These are phyloP conservation scores for Catagonus wagneri DNA, from an alignment of 2,113 vertebrate species.

Conservation along the genomic window DNA sequence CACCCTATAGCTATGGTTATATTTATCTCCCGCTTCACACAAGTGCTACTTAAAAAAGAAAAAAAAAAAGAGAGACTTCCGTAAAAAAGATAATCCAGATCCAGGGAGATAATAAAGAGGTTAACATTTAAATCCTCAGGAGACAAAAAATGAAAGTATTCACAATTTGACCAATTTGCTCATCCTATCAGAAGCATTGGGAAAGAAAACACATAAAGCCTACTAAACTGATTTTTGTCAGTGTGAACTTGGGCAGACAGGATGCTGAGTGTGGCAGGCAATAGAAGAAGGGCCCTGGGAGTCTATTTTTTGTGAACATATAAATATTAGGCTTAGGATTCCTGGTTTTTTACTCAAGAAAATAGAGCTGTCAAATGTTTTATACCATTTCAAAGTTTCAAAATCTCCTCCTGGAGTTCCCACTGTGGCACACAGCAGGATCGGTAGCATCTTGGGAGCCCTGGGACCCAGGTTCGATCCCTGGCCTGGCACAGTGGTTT, in stretches of 20 bases:
- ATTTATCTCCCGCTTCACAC: neutral
- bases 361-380: neutral
- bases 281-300: neutral
- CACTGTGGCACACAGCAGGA: too few relatives aligned
- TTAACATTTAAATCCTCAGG: slow-evolving; percentile 29
- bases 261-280: neutral
- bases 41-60: neutral
- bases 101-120: neutral
- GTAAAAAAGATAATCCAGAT: neutral
- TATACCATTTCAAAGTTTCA: neutral
- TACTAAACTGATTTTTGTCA: neutral
- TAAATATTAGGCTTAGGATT: neutral
- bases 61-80: neutral
- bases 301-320: neutral
- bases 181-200: neutral
- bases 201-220: neutral
- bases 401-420: neutral
- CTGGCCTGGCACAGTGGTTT: too few relatives aligned
- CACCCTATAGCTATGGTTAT: neutral
- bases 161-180: slow-evolving; percentile 13
- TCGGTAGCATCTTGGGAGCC: too few relatives aligned
- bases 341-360: slow-evolving; percentile 4
- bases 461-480: too few relatives aligned
- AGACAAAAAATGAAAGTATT: slow-evolving; percentile 27
- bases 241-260: neutral